Conservation (phyloP, 2,797 vertebrate genomes). For the Macroramphosus scolopax region DNA sequence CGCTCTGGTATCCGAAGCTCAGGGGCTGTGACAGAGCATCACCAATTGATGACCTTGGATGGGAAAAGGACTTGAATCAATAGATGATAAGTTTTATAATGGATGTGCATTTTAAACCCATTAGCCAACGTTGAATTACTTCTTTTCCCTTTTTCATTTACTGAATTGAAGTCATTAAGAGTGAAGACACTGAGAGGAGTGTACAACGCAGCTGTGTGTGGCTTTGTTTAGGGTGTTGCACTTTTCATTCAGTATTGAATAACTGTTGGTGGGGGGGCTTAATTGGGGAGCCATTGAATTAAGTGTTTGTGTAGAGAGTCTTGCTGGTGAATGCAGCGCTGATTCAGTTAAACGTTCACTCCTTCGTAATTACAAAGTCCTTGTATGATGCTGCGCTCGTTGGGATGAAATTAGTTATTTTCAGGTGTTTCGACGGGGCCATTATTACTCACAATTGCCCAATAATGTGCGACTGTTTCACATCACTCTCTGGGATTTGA, state of each 20-base stretch:
- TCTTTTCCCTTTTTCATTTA: no score
- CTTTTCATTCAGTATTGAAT: conserved; percentile 13
- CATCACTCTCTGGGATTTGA: no score
- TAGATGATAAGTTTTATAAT: no score
- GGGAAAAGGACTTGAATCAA: no score
- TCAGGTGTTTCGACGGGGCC: conserved; percentile 20
- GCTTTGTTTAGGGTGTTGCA: conserved; percentile 3
- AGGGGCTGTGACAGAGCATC: no score
- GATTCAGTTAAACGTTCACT: conserved; percentile 28
- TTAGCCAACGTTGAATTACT: no score
- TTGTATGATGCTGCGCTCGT: not conserved
- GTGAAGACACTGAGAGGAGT: not conserved
- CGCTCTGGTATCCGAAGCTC: no score
- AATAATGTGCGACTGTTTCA: conserved; percentile 9
- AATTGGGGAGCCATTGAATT: conserved; percentile 16
- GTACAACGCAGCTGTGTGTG: not conserved
- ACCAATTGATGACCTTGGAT: no score
- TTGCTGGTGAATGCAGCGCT: not conserved
- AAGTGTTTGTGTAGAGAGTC: conserved; percentile 13
- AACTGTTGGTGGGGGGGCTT: conserved; percentile 7
- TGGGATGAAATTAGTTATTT: conserved; percentile 22
- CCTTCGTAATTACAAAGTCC: conserved; percentile 34
- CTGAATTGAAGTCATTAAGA: not conserved
- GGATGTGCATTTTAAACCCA: no score
- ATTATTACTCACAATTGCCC: conserved; percentile 14